Evolutionary conservation across 2,113 vertebrate genomes (phyloP), one percentile per base, ranked within the genome.

Genomic region (Phalacrocorax aristotelis): DNA sequence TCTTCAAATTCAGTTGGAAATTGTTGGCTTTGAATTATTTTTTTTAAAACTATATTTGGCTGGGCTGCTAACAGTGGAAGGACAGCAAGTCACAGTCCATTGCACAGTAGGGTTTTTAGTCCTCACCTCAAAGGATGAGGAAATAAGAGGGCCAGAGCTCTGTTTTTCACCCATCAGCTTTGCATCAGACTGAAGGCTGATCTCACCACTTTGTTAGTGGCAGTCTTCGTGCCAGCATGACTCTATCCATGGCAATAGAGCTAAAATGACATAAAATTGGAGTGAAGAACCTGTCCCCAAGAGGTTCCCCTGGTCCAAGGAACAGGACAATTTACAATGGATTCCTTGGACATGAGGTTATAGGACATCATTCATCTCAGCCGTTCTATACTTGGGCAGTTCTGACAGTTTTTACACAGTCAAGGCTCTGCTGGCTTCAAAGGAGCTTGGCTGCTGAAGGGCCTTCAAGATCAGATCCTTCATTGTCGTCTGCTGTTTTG

Each of bases 361-460:
- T 66, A 80, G 76, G 36, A 66, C 60, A 13, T 87, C n/a, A 60
- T 87, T 89, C 49, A 16, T 84, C 72, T 91, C 17, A 25, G 46
- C 54, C 12, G 1, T 51, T 89, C 30, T 75, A 6, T 48, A 34
- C 36, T 84, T 70, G 34, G 9, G 46, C 40, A 60, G 21, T 66
- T 92, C 42, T 82, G 48, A 32, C 51, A 58, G 42, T 46, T 90
- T 84, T 95, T 71, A 13, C 42, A 18, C 42, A 74, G 36, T 32
- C 14, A 34, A 5, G 14, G 40, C 66, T 84, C 30, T 80, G 55
- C 76, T 92, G 60, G 46, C 81, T 48, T 86, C 46, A 36, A 19
- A 96, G 82, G 60, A 90, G 64, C 68, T 93, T 91, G 88, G 74
- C 74, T 85, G 74, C 55, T 68, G 52, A 87, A 66, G 74, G 54